Conservation (phyloP, 1,140 invertebrate species). For the Dufourea novaeangliae region DNA sequence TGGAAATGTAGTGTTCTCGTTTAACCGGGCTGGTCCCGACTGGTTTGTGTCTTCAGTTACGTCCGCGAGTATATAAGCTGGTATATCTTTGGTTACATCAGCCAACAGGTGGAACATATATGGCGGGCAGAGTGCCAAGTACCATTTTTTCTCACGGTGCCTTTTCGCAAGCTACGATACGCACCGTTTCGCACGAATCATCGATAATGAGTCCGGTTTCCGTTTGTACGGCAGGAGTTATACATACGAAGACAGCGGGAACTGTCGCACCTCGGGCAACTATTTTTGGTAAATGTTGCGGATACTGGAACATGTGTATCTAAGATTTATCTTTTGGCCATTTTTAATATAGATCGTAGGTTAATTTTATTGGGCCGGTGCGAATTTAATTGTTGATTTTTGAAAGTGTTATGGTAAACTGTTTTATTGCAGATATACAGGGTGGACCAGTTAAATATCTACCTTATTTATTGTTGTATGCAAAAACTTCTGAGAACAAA, state of each 20-base stretch:
- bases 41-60: not conserved
- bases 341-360: too few relatives aligned
- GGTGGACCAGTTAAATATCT: too few relatives aligned
- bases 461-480: too few relatives aligned
- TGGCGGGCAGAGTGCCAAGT: conserved; percentile 9
- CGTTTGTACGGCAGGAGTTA: not conserved
- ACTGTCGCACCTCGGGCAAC: not conserved
- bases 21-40: conserved; percentile 7
- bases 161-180: not conserved
- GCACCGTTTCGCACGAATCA: not conserved
- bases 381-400: too few relatives aligned
- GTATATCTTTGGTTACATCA: conserved; percentile 3
- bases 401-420: too few relatives aligned
- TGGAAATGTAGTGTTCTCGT: not conserved
- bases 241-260: not conserved
- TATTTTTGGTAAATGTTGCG: too few relatives aligned
- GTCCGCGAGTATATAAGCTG: not conserved
- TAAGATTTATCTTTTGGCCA: too few relatives aligned
- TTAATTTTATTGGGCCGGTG: too few relatives aligned
- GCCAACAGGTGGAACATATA: conserved; percentile 34
- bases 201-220: not conserved
- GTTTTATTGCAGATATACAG: too few relatives aligned
- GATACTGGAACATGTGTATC: too few relatives aligned
- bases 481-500: too few relatives aligned
- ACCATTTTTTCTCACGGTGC: conserved; percentile 45